Evolutionary conservation across 2,113 vertebrate genomes (phyloP).

Genomic region (Orycteropus afer): DNA sequence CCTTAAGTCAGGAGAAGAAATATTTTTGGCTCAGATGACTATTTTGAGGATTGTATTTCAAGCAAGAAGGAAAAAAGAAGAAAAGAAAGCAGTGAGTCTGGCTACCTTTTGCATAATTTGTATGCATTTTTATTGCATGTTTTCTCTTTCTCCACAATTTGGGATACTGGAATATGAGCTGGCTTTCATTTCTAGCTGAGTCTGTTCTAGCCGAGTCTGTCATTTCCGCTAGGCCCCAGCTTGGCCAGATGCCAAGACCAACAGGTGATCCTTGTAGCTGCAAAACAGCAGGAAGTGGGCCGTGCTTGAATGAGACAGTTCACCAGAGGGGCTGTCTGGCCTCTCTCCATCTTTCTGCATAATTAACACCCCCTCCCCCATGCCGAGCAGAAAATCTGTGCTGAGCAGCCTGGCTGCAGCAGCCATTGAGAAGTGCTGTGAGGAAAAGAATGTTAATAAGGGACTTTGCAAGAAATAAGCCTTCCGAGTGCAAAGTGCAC

Average conservation of each 20-base stretch:
- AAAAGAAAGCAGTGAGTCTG: neutral
- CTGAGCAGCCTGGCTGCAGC: conserved; percentile 81
- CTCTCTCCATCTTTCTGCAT: conserved; percentile 84
- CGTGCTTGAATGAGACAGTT: conserved; percentile 86
- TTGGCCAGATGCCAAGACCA: conserved; percentile 91
- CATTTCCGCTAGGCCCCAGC: conserved; percentile 91
- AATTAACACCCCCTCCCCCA: conserved; percentile 82
- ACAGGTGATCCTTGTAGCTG: conserved; percentile 94
- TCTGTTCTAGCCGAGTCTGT: conserved; percentile 91
- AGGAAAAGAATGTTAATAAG: conserved; percentile 79
- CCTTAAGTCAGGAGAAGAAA: neutral
- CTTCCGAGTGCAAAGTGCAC: neutral
- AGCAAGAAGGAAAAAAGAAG: neutral
- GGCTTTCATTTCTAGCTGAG: conserved; percentile 90
- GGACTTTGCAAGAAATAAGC: conserved; percentile 57
- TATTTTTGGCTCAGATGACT: neutral
- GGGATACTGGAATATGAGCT: conserved; percentile 84
- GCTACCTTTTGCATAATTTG: neutral
- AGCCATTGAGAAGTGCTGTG: conserved; percentile 48
- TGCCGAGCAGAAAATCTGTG: conserved; percentile 84
- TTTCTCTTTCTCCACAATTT: conserved; percentile 77
- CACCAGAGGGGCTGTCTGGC: conserved; percentile 89
- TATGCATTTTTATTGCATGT: conserved; percentile 64
- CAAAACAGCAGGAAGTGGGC: conserved; percentile 91
- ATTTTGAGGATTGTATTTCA: conserved; percentile 33